A percentile compares a stretch with the other conserved stretches of the same genome.
These are phyloP conservation scores for Podarcis lilfordi DNA, from an alignment of 2,797 vertebrate genomes.

Conservation along the genomic window DNA sequence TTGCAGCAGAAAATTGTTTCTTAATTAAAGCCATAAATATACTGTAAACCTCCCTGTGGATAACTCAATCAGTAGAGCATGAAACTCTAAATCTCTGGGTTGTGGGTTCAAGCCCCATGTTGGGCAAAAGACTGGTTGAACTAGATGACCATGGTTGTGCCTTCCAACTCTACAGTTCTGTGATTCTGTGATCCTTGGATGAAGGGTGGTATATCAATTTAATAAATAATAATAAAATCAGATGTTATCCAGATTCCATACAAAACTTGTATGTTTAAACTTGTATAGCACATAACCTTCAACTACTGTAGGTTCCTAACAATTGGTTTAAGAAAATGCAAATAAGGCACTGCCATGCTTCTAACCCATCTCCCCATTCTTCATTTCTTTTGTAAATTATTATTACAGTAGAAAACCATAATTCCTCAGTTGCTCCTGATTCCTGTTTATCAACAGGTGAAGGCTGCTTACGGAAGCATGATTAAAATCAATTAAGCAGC, in stretches of 20 bases:
- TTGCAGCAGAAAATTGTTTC: neutral
- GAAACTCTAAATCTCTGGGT: too few relatives aligned
- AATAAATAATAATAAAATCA: too few relatives aligned
- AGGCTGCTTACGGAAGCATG: neutral
- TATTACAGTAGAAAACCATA: neutral
- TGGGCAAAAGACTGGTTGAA: too few relatives aligned
- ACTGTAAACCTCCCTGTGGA: too few relatives aligned
- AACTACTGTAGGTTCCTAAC: neutral
- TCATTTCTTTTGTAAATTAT: neutral
- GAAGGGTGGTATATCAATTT: too few relatives aligned
- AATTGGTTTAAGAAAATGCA: neutral
- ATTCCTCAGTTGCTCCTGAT: neutral
- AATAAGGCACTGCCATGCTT: neutral
- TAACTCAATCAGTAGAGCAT: too few relatives aligned
- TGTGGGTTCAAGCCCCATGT: too few relatives aligned
- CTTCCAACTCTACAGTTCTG: too few relatives aligned
- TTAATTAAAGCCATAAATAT: neutral
- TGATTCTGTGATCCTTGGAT: too few relatives aligned
- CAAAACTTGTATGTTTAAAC: neutral
- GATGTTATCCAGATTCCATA: neutral
- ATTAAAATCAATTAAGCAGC: neutral
- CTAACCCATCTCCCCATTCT: neutral
- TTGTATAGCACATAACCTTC: neutral
- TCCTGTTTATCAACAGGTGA: neutral
- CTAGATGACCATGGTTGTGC: too few relatives aligned